Evolutionary conservation across 2,797 vertebrate genomes (phyloP).

Genomic region (Tangara arthus): DNA sequence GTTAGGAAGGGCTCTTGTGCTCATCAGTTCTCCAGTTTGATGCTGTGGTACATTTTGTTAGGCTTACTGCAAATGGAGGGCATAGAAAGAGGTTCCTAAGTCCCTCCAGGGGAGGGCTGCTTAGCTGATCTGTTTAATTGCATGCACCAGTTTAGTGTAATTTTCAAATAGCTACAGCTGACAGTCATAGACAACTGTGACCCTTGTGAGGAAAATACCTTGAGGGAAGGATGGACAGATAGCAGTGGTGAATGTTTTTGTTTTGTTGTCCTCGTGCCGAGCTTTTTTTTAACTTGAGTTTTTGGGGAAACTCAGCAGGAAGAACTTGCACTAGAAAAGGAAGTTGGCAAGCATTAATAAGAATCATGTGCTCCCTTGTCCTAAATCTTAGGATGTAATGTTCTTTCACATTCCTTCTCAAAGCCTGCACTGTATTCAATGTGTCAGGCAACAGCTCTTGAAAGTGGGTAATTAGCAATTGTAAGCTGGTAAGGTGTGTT

Average conservation of each 20-base stretch:
- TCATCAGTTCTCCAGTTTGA: not conserved
- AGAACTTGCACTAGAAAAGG: not conserved
- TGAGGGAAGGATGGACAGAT: not conserved
- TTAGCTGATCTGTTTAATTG: not conserved
- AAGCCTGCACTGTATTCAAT: not conserved
- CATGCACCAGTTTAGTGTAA: not conserved
- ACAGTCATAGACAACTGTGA: not conserved
- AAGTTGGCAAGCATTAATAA: no score
- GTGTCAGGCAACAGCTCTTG: not conserved
- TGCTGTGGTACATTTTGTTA: not conserved
- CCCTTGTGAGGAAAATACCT: not conserved
- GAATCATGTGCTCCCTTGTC: not conserved
- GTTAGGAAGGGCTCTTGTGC: not conserved
- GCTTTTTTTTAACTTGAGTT: not conserved
- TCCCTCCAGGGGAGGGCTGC: not conserved
- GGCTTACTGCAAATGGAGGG: not conserved
- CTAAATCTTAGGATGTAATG: accelerated
- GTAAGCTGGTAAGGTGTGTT: not conserved
- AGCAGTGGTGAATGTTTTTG: accelerated
- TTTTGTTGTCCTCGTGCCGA: not conserved
- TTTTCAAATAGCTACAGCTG: not conserved
- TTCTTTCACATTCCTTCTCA: not conserved
- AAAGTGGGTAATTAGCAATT: accelerated
- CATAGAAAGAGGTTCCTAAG: not conserved
- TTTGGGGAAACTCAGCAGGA: not conserved